Percentiles rank a stretch among this genome's conserved stretches.
Evolutionary conservation across 2,888 invertebrate species (phyloP).

Genomic region (Polia nebulosa): DNA sequence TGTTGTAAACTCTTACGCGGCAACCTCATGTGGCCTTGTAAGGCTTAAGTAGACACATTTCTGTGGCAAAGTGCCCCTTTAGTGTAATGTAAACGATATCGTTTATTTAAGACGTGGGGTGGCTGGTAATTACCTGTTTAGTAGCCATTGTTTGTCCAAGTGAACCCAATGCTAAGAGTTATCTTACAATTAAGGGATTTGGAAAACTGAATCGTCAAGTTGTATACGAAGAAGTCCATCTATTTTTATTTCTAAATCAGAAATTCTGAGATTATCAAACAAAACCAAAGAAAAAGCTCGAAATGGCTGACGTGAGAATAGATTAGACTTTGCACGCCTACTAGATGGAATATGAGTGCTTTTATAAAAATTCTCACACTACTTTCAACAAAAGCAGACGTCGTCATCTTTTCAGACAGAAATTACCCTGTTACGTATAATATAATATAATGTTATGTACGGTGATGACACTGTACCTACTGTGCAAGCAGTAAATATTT

Average conservation of each 20-base stretch:
- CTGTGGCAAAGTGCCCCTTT: slow-evolving; percentile 50
- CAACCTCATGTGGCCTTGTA: slow-evolving; percentile 50
- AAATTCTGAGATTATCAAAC: neutral
- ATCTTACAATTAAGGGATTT: slow-evolving; percentile 25
- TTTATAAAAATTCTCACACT: neutral
- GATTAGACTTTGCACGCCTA: neutral
- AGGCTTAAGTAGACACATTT: slow-evolving; percentile 51
- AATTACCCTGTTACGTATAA: neutral
- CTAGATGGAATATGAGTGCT: neutral
- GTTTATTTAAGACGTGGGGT: slow-evolving; percentile 56
- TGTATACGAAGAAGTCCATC: neutral
- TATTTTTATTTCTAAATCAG: too few species aligned
- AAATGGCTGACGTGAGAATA: neutral
- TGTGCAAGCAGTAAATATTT: slow-evolving; percentile 11
- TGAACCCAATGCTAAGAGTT: slow-evolving; percentile 24
- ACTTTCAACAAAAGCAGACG: neutral
- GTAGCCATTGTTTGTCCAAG: slow-evolving; percentile 38
- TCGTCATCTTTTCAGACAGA: neutral
- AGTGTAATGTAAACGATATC: slow-evolving; percentile 53
- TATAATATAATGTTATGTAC: neutral
- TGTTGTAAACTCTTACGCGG: slow-evolving; percentile 48
- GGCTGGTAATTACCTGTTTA: slow-evolving; percentile 52
- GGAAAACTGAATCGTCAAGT: neutral
- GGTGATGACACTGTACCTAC: slow-evolving; percentile 5
- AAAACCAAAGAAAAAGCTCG: neutral